Evolutionary conservation across 2,888 invertebrate species (phyloP).

Genomic region (Ametastegia equiseti): DNA sequence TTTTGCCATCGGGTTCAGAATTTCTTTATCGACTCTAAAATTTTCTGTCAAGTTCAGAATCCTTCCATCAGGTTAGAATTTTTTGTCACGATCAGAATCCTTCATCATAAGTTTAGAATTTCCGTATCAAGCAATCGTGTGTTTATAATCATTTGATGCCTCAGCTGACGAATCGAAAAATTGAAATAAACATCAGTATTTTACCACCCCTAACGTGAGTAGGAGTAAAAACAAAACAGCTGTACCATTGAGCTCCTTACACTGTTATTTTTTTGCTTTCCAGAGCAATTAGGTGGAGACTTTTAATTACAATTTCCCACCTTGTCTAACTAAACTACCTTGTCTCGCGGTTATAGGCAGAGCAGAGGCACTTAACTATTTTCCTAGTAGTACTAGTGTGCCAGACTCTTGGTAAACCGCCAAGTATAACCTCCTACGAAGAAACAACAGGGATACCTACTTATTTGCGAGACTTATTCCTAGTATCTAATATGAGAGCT

Average conservation of each 20-base stretch:
- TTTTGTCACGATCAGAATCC: too few species aligned
- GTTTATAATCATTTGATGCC: too few species aligned
- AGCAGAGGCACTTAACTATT: background rate
- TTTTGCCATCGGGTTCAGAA: too few species aligned
- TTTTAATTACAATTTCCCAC: slow-evolving; percentile 41
- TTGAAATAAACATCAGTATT: too few species aligned
- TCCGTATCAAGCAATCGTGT: too few species aligned
- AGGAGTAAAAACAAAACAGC: background rate
- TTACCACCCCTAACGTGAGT: too few species aligned
- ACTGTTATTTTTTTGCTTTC: background rate
- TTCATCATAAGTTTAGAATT: too few species aligned
- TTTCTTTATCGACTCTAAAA: too few species aligned
- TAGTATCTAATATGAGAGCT: too few species aligned
- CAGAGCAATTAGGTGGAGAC: background rate
- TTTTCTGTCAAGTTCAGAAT: too few species aligned
- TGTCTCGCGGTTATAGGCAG: background rate
- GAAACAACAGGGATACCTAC: slow-evolving; percentile 7
- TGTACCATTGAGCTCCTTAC: background rate
- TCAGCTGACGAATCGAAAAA: too few species aligned
- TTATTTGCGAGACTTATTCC: background rate
- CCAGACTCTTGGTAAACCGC: slow-evolving; percentile 7
- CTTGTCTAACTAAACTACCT: background rate
- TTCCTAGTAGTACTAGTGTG: background rate
- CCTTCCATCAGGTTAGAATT: too few species aligned
- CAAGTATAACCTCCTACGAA: background rate